phyloP scores from a whole-genome alignment of 92 coral and sea anemone species.

The Zoanthus sansibaricus region DNA sequence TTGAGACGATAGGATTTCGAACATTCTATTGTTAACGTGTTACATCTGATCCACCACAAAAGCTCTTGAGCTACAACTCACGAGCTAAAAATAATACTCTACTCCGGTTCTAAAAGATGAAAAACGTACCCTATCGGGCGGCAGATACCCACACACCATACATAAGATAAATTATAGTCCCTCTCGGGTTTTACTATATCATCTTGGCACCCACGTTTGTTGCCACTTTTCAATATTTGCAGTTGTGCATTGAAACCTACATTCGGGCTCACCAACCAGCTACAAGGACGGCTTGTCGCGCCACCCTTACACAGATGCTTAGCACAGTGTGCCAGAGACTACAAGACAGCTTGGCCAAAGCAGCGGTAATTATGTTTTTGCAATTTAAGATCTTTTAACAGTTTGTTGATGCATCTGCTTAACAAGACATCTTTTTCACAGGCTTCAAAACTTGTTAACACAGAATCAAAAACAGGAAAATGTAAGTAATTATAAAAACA shows the following conservation, averaged over 20 bases:
- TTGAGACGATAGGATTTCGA: no score
- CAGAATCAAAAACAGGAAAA: slow-evolving; percentile 76
- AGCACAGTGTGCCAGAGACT: slow-evolving; percentile 94
- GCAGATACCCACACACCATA: no score
- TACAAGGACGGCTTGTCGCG: slow-evolving; percentile 98
- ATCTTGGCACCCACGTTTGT: no score
- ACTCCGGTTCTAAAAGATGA: no score
- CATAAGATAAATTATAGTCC: no score
- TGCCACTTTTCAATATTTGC: slow-evolving; percentile 2
- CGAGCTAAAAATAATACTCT: no score
- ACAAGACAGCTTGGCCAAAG: slow-evolving; percentile 86
- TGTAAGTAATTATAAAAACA: slow-evolving; percentile 60
- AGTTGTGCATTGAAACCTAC: slow-evolving; percentile 98
- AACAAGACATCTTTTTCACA: slow-evolving; percentile 22
- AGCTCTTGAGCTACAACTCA: no score
- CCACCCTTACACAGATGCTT: slow-evolving; percentile 96
- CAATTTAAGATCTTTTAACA: background rate
- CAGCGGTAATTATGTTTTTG: slow-evolving; percentile 66
- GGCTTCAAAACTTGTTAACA: slow-evolving; percentile 69
- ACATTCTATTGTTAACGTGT: no score
- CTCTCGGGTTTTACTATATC: no score
- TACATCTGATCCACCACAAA: no score
- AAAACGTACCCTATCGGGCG: no score
- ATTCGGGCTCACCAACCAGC: slow-evolving; percentile 90
- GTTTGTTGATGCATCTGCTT: background rate